Evolutionary conservation across 1,140 invertebrate species (phyloP), one percentile per base, ranked within the genome.

Genomic region (Ips typographus): DNA sequence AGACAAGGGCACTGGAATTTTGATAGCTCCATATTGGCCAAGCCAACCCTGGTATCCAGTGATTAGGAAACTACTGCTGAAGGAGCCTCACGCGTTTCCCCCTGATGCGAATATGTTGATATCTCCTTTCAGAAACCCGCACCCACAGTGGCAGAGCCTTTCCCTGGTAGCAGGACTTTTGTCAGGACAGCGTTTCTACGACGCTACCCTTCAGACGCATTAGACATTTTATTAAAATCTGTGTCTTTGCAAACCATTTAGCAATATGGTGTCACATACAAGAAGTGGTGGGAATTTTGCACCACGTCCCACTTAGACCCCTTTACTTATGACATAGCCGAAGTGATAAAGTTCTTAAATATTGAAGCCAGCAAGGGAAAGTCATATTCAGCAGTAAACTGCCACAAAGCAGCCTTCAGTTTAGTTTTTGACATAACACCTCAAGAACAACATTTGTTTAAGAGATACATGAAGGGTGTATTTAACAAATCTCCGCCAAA

Each of bases 11-110:
- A 40, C 42, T 44, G 72, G 72, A 2, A 74, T 77, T 38, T 1
- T 77, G 5, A 72, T 77, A 40, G 73, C 76, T 2, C 73, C 77
- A 7, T 43, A 49, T 8, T 76, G 75, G 74, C 71, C 71, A 1
- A 72, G 73, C 3, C 72, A 76, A 55, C 69, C 74, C 2, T 77
- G 75, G 76, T 77, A 68, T 47, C 75, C 77, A 5, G 8, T 77
- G 6, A 76, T 67, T 41, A 42, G 8, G n/a, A 38, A 22, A 2
- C 53, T 70, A n/a, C 49, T 55, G 39, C 5, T 49, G 40, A 43
- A 66, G 42, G 38, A 42, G 2, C 68, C 65, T 22, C 49, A 58
- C 4, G 37, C 47, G 7, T 72, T 38, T 62, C 57, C 40, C 40
- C 65, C 38, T 72, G 71, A 73, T 39, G 22, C 8, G n/a, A 42